Evolutionary conservation across 1,140 invertebrate genomes (phyloP), one percentile per base, ranked within the genome.

Genomic region (Stegodyphus dumicola): DNA sequence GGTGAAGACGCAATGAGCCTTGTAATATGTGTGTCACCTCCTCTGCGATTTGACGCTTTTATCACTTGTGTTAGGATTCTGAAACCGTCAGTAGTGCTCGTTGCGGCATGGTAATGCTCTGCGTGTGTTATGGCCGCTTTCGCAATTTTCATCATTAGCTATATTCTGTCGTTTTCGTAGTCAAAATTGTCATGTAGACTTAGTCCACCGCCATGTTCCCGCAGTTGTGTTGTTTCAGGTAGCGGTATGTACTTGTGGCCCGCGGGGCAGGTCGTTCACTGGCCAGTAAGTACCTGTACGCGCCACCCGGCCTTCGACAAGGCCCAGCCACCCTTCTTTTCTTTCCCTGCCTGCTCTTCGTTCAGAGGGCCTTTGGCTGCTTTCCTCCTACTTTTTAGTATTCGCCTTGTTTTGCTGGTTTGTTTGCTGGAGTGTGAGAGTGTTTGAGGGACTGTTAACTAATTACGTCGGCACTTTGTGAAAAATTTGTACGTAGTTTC

Each of bases 201-300:
- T 33, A 33, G 33, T 1, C 33, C 33, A 33, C 33, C 33, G 33
- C 33, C 33, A 33, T 33, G 33, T 33, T 33, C 33, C 33, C 33
- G 33, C 33, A 33, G 33, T 33, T 3, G 33, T 33, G 33, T 33
- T 33, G 56, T 60, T 9, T 77, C 18, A 49, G 49, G 80, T 83
- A 83, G 80, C 80, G 80, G 80, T 83, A 83, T 83, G 80, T 49
- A 65, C 52, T 56, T 80, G 70, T 85, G 73, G 81, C 64, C 81
- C 81, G 81, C 80, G 74, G 81, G 81, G 81, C 81, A 85, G 81
- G 81, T 85, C 81, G 81, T 85, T 85, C 81, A 85, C 81, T 77
- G 81, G 73, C 81, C 74, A 85, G 56, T 65, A 15, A 60, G 65
- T 74, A 76, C 74, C 73, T 77, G 74, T 85, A 76, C 74, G 66